Evolutionary conservation across 2,888 invertebrate species (phyloP).

Genomic region (Villa cingulata): DNA sequence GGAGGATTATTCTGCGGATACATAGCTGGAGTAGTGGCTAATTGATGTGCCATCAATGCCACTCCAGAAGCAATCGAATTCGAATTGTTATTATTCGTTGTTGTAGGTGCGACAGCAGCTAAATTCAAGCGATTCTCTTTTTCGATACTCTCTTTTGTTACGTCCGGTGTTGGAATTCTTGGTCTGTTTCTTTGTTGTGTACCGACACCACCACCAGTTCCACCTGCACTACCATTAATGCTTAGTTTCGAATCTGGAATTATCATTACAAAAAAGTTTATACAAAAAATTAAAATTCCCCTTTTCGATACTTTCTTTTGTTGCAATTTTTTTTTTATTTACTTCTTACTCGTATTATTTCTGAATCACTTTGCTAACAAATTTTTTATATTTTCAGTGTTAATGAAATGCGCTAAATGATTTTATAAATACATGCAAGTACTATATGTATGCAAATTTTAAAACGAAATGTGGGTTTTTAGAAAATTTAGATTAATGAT

Average conservation of each 20-base stretch:
- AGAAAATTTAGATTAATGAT: neutral
- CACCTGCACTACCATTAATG: conserved; percentile 48
- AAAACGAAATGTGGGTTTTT: neutral
- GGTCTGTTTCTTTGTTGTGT: conserved; percentile 51
- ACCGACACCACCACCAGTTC: conserved; percentile 31
- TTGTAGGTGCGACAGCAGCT: conserved; percentile 19
- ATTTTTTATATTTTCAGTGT: too few relatives aligned
- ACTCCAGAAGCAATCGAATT: conserved; percentile 42
- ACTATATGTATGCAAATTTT: too few relatives aligned
- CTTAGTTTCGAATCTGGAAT: conserved; percentile 43
- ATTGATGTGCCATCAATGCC: conserved; percentile 52
- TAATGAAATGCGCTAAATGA: too few relatives aligned
- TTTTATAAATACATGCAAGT: too few relatives aligned
- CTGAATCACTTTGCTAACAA: too few relatives aligned
- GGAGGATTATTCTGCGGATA: conserved; percentile 31
- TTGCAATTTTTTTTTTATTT: too few relatives aligned
- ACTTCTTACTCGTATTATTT: too few relatives aligned
- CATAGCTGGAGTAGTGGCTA: conserved; percentile 39
- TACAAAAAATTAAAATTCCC: neutral
- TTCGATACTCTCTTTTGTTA: conserved; percentile 64
- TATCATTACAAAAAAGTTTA: too few relatives aligned
- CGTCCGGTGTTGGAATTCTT: conserved; percentile 80
- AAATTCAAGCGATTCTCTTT: conserved; percentile 48
- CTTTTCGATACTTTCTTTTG: too few relatives aligned
- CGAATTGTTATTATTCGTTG: conserved; percentile 25